Conservation (phyloP, 2,888 invertebrate species). For the Callinectes sapidus region DNA sequence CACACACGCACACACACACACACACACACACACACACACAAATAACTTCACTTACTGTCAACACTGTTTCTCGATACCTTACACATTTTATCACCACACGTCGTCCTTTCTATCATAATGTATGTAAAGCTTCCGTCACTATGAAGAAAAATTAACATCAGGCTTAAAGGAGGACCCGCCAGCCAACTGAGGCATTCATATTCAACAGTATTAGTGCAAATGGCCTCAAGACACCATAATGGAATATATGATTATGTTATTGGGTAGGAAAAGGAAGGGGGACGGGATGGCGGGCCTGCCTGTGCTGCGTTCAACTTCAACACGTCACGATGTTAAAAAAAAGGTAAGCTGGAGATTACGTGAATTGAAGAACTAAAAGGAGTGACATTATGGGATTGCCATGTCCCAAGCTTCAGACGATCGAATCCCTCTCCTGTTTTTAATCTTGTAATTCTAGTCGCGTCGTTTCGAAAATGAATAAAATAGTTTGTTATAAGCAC, state of each 20-base stretch:
- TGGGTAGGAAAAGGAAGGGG: not conserved
- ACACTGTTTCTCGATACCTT: not conserved
- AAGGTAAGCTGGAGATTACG: not conserved
- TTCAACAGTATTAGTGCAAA: slow-evolving; percentile 27
- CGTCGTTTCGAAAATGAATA: no score
- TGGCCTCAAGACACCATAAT: not conserved
- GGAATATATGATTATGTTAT: not conserved
- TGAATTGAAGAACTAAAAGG: not conserved
- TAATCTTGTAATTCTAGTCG: no score
- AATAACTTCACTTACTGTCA: not conserved
- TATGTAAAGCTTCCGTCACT: not conserved
- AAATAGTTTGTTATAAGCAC: no score
- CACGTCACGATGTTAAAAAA: not conserved
- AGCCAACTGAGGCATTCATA: not conserved
- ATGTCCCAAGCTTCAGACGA: not conserved
- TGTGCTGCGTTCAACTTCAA: not conserved
- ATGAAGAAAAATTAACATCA: not conserved
- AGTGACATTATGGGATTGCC: not conserved
- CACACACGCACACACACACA: not conserved
- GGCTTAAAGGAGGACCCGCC: not conserved
- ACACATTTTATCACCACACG: no score
- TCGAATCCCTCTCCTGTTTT: no score
- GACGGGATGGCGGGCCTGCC: not conserved
- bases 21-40: not conserved
- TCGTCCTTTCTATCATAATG: no score